These are phyloP conservation scores for Lithobates sylvaticus DNA, from an alignment of 2,797 vertebrate species.

Conservation along the genomic window DNA sequence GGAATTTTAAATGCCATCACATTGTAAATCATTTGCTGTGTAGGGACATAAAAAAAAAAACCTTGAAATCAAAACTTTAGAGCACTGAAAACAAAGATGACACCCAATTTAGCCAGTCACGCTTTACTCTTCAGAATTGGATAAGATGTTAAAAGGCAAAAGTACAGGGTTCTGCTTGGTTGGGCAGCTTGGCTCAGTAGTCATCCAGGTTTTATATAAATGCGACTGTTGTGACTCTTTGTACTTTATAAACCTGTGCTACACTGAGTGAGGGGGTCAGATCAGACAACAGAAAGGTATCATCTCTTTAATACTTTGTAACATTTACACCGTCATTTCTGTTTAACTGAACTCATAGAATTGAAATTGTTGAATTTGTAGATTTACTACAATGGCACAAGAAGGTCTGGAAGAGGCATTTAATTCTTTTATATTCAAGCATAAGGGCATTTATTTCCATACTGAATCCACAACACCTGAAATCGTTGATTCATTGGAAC, in stretches of 20 bases:
- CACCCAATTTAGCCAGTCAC: no score
- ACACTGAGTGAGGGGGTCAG: neutral
- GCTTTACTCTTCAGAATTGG: no score
- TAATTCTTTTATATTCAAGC: neutral
- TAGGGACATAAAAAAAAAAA: no score
- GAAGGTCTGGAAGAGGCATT: neutral
- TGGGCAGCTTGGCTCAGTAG: no score
- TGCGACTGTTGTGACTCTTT: neutral
- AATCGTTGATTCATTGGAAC: slow-evolving; percentile 21
- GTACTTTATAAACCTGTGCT: neutral
- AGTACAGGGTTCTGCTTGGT: neutral
- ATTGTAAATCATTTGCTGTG: no score
- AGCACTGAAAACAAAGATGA: no score
- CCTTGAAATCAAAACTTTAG: no score
- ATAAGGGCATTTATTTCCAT: slow-evolving; percentile 18
- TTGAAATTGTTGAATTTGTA: neutral
- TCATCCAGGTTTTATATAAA: neutral
- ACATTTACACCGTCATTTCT: neutral
- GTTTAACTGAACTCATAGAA: neutral
- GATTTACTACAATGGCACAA: slow-evolving; percentile 8
- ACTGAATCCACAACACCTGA: neutral
- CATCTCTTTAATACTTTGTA: neutral
- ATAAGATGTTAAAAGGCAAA: neutral
- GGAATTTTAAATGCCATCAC: no score
- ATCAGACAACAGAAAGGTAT: neutral